These are phyloP conservation scores for Hetaerina titia DNA, from an alignment of 2,888 invertebrate genomes.

Conservation along the genomic window DNA sequence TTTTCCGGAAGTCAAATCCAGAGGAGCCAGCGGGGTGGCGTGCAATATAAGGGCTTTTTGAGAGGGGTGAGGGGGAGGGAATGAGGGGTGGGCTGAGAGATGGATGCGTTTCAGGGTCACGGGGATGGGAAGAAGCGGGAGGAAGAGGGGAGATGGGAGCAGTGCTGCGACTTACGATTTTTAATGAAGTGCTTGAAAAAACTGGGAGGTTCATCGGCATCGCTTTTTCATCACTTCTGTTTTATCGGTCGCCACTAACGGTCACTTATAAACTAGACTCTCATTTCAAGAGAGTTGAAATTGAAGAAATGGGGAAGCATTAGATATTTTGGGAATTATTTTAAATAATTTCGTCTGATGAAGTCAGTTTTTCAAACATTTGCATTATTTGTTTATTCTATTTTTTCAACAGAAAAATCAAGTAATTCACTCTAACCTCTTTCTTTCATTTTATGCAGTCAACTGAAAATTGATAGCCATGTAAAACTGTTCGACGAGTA, in stretches of 20 bases:
- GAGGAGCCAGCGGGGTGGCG: not conserved
- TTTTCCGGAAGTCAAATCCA: slow-evolving; percentile 33
- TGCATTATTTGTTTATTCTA: no score
- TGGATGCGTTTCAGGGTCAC: slow-evolving; percentile 37
- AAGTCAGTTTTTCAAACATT: no score
- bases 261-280: not conserved
- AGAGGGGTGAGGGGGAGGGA: not conserved
- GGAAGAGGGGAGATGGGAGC: not conserved
- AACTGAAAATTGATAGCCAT: no score
- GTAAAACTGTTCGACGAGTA: no score
- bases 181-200: not conserved
- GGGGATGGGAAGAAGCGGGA: not conserved
- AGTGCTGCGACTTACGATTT: not conserved
- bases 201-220: not conserved
- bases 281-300: not conserved
- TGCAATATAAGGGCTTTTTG: not conserved
- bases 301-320: not conserved
- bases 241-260: not conserved
- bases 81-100: not conserved
- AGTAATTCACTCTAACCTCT: no score
- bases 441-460: no score
- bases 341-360: no score
- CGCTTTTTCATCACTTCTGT: not conserved
- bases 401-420: no score
- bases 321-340: not conserved